Percentiles rank a stretch among this genome's conserved stretches.
These are phyloP conservation scores for Bombus affinis DNA, from an alignment of 1,140 invertebrate genomes.

Conservation along the genomic window DNA sequence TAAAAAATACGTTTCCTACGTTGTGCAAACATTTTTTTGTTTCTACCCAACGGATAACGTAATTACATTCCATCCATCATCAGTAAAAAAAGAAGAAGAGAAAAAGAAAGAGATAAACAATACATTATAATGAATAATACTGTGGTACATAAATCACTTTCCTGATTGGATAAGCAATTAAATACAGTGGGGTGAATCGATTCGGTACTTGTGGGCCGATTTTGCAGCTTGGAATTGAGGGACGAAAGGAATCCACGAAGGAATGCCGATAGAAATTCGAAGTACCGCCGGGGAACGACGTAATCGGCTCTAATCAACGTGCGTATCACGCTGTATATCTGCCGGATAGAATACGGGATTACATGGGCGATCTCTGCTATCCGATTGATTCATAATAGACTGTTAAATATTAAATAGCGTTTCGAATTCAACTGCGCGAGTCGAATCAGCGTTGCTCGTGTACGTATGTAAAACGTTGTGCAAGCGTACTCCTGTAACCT, in stretches of 20 bases:
- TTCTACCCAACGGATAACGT: not conserved
- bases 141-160: not conserved
- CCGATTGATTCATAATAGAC: slow-evolving; percentile 60
- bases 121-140: not conserved
- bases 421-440: slow-evolving; percentile 40
- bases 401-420: slow-evolving; percentile 53
- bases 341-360: slow-evolving; percentile 53
- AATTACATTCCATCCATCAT: not conserved
- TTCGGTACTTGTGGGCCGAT: slow-evolving; percentile 7
- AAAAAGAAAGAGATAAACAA: not conserved
- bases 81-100: not conserved
- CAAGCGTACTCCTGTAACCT: slow-evolving; percentile 16
- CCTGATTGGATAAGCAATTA: not conserved
- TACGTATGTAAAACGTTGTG: slow-evolving; percentile 7
- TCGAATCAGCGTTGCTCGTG: not conserved
- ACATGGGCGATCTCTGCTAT: slow-evolving; percentile 44
- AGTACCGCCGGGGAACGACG: slow-evolving; percentile 37
- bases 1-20: not conserved
- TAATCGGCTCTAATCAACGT: slow-evolving; percentile 66
- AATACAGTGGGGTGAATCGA: not conserved
- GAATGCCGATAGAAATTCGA: slow-evolving; percentile 54
- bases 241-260: slow-evolving; percentile 35
- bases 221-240: slow-evolving; percentile 17
- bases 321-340: slow-evolving; percentile 48
- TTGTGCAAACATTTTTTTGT: not conserved